These are phyloP conservation scores for Trichogramma dendrolimi DNA, from an alignment of 2,888 invertebrate species.

Conservation along the genomic window DNA sequence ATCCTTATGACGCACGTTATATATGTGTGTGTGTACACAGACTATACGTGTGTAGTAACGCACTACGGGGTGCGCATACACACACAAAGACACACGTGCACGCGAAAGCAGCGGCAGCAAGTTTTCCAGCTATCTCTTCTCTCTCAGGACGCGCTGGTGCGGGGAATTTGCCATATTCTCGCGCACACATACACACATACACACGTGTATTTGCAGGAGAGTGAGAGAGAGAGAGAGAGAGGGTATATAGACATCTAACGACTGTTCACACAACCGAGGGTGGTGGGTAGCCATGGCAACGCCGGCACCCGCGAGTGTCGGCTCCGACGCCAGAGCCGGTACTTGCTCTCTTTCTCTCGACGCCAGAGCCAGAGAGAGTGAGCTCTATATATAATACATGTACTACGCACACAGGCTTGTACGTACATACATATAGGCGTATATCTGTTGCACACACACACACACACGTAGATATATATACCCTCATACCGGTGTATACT, in stretches of 20 bases:
- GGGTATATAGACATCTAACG: slow-evolving; percentile 45
- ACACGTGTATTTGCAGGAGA: too few relatives aligned
- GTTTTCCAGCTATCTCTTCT: slow-evolving; percentile 8
- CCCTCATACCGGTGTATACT: too few relatives aligned
- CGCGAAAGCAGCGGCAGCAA: too few relatives aligned
- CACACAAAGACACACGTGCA: too few relatives aligned
- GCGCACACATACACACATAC: too few relatives aligned
- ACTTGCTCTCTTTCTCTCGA: slow-evolving; percentile 41
- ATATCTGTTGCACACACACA: background rate
- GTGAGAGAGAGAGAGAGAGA: slow-evolving; percentile 4
- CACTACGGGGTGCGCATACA: too few relatives aligned
- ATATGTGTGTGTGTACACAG: too few relatives aligned
- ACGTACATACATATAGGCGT: too few relatives aligned
- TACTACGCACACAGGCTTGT: too few relatives aligned
- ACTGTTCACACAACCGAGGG: slow-evolving; percentile 49
- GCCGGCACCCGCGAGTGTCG: slow-evolving; percentile 60
- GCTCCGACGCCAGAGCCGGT: slow-evolving; percentile 59
- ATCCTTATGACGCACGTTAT: too few relatives aligned
- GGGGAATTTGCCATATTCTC: slow-evolving; percentile 46
- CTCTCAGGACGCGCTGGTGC: slow-evolving; percentile 39
- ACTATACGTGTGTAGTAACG: too few relatives aligned
- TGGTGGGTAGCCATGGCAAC: slow-evolving; percentile 60
- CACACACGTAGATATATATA: too few relatives aligned
- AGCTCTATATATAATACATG: slow-evolving; percentile 3
- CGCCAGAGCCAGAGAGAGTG: slow-evolving; percentile 14